Conservation (phyloP, 1,140 invertebrate genomes). For the Bombyx mori region DNA sequence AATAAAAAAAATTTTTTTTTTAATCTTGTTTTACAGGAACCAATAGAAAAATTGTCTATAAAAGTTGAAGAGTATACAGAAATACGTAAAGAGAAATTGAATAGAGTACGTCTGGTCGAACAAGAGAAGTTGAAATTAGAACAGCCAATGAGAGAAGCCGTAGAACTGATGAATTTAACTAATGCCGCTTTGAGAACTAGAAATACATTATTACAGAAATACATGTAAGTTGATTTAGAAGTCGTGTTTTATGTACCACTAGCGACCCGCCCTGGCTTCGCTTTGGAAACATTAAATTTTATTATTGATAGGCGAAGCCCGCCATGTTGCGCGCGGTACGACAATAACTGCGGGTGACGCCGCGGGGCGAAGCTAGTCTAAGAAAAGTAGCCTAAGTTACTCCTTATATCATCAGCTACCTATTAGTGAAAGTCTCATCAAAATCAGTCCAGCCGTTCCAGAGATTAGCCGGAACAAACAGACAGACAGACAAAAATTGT, state of each 20-base stretch:
- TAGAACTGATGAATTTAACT: conserved; percentile 85
- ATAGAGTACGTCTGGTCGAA: conserved; percentile 90
- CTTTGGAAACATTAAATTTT: no score
- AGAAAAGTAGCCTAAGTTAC: no score
- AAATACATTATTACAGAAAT: conserved; percentile 80
- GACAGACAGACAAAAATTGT: no score
- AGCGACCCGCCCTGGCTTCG: not conserved
- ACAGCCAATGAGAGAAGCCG: conserved; percentile 88
- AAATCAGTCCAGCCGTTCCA: no score
- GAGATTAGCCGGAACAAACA: no score
- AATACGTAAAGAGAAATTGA: conserved; percentile 87
- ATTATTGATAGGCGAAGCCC: no score
- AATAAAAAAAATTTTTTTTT: no score
- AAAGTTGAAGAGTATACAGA: conserved; percentile 87
- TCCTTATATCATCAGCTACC: no score
- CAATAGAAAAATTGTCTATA: conserved; percentile 83
- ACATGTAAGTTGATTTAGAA: conserved; percentile 69
- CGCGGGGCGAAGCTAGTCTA: no score
- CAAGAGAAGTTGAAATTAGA: conserved; percentile 91
- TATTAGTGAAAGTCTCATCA: no score
- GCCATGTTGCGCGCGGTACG: no score
- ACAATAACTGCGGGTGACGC: no score
- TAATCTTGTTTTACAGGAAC: conserved; percentile 72
- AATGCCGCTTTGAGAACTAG: conserved; percentile 80
- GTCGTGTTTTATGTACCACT: not conserved